These are phyloP conservation scores for Hyaena hyaena DNA, from an alignment of 2,113 vertebrate genomes.

Conservation along the genomic window DNA sequence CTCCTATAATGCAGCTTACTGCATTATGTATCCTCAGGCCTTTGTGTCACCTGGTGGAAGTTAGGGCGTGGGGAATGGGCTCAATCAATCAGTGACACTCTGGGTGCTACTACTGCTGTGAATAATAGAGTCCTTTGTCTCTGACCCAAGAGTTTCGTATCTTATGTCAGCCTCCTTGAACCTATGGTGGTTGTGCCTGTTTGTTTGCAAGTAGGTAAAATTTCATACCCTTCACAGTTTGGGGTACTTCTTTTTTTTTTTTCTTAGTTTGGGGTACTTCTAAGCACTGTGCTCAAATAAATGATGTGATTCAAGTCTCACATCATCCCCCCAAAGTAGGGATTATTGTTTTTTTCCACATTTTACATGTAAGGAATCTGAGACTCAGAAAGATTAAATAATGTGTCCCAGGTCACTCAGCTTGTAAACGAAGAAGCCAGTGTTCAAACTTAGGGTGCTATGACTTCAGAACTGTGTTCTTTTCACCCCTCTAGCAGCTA, in stretches of 20 bases:
- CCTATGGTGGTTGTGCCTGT: too few species aligned
- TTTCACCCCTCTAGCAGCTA: too few species aligned
- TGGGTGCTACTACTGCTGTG: not conserved
- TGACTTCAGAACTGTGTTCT: not conserved
- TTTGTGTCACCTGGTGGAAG: not conserved
- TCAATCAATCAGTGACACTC: fast-evolving
- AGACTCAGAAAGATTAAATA: not conserved
- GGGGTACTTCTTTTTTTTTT: not conserved
- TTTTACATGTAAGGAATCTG: not conserved
- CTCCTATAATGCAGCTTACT: not conserved
- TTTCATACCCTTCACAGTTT: not conserved
- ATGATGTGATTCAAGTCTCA: not conserved
- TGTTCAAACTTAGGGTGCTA: not conserved
- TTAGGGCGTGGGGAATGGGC: too few species aligned
- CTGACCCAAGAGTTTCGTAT: not conserved
- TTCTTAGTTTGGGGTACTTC: not conserved
- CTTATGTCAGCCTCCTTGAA: not conserved
- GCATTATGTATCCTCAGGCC: not conserved
- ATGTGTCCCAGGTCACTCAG: not conserved
- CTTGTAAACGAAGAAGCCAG: not conserved
- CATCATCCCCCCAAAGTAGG: not conserved
- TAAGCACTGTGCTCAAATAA: not conserved
- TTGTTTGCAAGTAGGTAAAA: not conserved
- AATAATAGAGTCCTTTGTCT: not conserved
- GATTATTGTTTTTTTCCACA: not conserved